Evolutionary conservation across 2,797 vertebrate genomes (phyloP).

Genomic region (Mormyrus hasselquistii): DNA sequence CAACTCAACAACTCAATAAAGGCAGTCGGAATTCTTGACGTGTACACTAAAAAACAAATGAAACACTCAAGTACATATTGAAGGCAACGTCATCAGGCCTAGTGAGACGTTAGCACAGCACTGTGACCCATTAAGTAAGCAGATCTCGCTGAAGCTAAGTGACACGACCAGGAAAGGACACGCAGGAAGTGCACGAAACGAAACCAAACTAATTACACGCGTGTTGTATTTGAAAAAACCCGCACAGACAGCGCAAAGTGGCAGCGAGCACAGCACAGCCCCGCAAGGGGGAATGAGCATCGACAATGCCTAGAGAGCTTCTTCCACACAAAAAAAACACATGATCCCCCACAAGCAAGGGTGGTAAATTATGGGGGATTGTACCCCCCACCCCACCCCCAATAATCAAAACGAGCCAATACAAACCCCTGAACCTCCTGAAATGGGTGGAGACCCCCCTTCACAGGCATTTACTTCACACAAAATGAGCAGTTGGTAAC

Average conservation of each 20-base stretch:
- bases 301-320: neutral
- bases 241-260: neutral
- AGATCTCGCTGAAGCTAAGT: neutral
- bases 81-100: neutral
- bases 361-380: neutral
- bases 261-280: neutral
- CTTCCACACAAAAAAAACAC: neutral
- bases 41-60: neutral
- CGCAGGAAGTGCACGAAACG: neutral
- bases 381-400: neutral
- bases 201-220: neutral
- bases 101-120: neutral
- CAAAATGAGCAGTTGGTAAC: neutral
- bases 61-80: neutral
- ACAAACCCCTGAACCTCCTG: neutral
- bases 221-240: neutral
- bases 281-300: neutral
- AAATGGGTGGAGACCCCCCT: neutral
- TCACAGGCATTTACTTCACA: neutral
- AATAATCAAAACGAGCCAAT: neutral
- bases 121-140: neutral
- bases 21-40: neutral
- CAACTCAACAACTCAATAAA: neutral
- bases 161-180: neutral
- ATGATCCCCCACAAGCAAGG: neutral